Conservation (phyloP, 2,113 vertebrate genomes). For the Thermophis baileyi region DNA sequence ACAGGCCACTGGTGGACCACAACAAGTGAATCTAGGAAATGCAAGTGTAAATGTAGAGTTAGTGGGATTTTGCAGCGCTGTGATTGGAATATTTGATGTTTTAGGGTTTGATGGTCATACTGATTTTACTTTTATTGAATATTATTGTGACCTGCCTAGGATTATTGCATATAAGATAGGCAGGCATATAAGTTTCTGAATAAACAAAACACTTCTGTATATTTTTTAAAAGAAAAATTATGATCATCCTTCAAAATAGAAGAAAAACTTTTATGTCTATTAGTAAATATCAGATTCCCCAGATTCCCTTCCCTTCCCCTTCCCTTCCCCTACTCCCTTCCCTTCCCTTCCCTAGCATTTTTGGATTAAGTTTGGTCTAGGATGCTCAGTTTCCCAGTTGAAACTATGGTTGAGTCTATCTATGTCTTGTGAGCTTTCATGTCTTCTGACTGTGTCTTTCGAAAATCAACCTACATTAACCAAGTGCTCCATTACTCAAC, state of each 20-base stretch:
- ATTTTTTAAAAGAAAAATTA: neutral
- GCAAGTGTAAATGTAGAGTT: neutral
- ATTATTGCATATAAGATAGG: neutral
- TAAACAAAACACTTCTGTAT: neutral
- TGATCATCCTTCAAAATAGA: neutral
- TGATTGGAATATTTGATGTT: neutral
- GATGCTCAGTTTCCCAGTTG: neutral
- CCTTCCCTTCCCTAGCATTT: neutral
- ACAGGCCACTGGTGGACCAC: too few relatives aligned
- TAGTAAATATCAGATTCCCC: neutral
- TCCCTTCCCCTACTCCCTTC: too few relatives aligned
- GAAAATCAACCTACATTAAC: neutral
- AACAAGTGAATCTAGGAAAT: neutral
- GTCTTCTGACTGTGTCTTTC: neutral
- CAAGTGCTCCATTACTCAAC: neutral
- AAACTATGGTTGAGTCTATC: neutral
- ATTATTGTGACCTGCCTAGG: neutral
- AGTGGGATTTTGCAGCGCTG: neutral
- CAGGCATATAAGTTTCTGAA: neutral
- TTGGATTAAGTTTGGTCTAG: neutral
- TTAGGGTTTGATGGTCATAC: neutral
- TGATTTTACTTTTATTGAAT: neutral
- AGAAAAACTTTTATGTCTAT: neutral
- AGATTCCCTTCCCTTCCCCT: too few relatives aligned
- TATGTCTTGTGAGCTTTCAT: neutral